These are phyloP conservation scores for Cathartes aura DNA, from an alignment of 2,113 vertebrate genomes.

Conservation along the genomic window DNA sequence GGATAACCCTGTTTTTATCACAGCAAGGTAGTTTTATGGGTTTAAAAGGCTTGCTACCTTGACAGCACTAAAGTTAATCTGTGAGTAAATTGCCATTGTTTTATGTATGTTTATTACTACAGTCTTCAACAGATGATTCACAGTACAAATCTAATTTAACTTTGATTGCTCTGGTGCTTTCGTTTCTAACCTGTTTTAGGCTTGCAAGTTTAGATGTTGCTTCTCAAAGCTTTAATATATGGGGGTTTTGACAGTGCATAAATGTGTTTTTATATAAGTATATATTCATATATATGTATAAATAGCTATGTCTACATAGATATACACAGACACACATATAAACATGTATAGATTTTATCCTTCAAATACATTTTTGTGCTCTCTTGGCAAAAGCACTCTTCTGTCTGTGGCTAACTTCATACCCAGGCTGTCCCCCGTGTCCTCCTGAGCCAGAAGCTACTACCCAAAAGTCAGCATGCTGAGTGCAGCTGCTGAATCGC, in stretches of 20 bases:
- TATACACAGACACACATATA: background rate
- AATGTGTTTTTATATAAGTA: background rate
- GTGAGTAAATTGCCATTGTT: background rate
- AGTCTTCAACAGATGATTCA: background rate
- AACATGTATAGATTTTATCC: background rate
- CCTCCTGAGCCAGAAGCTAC: background rate
- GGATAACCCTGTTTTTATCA: background rate
- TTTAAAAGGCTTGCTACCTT: background rate
- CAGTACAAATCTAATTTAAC: background rate
- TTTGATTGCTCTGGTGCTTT: background rate
- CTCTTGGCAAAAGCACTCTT: background rate
- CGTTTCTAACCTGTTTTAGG: background rate
- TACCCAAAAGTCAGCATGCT: fast-evolving
- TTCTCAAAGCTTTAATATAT: background rate
- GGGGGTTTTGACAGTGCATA: background rate
- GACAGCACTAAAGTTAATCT: background rate
- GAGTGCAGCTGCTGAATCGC: background rate
- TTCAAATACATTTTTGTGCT: background rate
- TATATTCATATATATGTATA: background rate
- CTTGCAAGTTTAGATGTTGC: background rate
- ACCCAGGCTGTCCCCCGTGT: background rate
- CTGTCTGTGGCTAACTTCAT: background rate
- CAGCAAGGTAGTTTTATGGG: background rate
- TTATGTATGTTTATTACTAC: background rate
- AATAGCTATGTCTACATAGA: background rate